phyloP scores from a whole-genome alignment of 2,888 invertebrate genomes.

The Eupithecia centaureata region DNA sequence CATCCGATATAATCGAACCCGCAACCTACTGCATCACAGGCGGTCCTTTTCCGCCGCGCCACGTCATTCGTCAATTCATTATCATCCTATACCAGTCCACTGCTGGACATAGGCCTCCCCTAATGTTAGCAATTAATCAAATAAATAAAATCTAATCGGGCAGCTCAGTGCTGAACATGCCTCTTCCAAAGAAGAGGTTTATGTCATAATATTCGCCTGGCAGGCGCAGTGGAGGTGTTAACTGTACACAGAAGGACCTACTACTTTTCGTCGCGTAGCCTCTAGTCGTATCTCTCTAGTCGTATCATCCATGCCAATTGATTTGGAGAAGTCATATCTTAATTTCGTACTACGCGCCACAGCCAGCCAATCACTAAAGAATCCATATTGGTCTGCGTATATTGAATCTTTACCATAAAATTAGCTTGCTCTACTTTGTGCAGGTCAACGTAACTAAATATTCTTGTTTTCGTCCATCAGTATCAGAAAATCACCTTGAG shows the following conservation, averaged over 20 bases:
- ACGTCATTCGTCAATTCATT: too few species aligned
- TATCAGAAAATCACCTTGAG: slow-evolving; percentile 27
- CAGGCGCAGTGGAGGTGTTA: too few species aligned
- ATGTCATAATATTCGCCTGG: too few species aligned
- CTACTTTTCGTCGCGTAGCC: too few species aligned
- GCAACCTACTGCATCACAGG: too few species aligned
- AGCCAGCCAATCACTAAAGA: background rate
- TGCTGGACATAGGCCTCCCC: too few species aligned
- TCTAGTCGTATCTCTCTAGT: too few species aligned
- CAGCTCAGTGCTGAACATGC: background rate
- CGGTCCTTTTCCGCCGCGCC: too few species aligned
- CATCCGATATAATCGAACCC: background rate
- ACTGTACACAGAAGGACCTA: too few species aligned
- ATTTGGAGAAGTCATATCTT: background rate
- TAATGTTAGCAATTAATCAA: too few species aligned
- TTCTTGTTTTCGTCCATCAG: slow-evolving; percentile 12
- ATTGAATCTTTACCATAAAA: slow-evolving; percentile 8
- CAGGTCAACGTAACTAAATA: background rate
- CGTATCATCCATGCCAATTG: background rate
- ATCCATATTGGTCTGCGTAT: background rate
- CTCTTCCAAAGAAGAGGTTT: background rate
- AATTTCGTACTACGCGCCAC: background rate
- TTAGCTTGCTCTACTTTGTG: slow-evolving; percentile 7
- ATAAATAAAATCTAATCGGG: too few species aligned
- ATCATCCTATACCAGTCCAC: too few species aligned